Evolutionary conservation across 2,797 vertebrate genomes (phyloP).

Genomic region (Macroramphosus scolopax): DNA sequence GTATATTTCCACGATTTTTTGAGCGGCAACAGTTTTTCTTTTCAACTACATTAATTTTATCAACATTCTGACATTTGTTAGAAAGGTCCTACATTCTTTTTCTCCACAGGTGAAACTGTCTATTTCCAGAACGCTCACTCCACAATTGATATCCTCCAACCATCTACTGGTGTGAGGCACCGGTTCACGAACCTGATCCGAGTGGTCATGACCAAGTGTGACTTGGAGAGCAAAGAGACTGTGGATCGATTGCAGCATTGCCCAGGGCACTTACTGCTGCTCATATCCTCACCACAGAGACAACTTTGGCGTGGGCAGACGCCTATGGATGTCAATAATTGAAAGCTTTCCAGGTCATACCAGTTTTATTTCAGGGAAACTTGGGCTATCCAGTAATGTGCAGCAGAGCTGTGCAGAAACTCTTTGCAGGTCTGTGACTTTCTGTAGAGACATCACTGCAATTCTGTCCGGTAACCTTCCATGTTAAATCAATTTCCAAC

Average conservation of each 20-base stretch:
- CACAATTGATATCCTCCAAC: slow-evolving; percentile 59
- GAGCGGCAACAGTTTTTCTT: no score
- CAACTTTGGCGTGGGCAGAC: slow-evolving; percentile 52
- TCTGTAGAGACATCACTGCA: slow-evolving; percentile 21
- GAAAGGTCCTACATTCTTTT: slow-evolving; percentile 34
- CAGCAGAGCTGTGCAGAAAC: no score
- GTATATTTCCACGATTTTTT: no score
- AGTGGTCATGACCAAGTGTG: slow-evolving; percentile 20
- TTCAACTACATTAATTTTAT: slow-evolving; percentile 30
- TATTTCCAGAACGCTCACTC: slow-evolving; percentile 44
- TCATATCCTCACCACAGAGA: slow-evolving; percentile 57
- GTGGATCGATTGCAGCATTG: slow-evolving; percentile 54
- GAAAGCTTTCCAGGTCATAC: slow-evolving; percentile 63
- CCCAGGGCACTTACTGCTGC: slow-evolving; percentile 45
- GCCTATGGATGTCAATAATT: slow-evolving; percentile 72
- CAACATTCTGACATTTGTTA: slow-evolving; percentile 31
- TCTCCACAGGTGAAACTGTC: slow-evolving; percentile 36
- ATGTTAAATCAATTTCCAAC: slow-evolving; percentile 43
- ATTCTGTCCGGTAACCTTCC: slow-evolving; percentile 26
- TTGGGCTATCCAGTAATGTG: slow-evolving; percentile 31
- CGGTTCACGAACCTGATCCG: slow-evolving; percentile 33
- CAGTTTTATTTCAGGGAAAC: slow-evolving; percentile 63
- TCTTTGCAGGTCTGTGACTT: slow-evolving; percentile 3
- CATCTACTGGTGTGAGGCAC: slow-evolving; percentile 36
- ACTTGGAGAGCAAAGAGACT: slow-evolving; percentile 32